These are phyloP conservation scores for Sebastes nivosus DNA, from an alignment of 2,797 vertebrate genomes.

Conservation along the genomic window DNA sequence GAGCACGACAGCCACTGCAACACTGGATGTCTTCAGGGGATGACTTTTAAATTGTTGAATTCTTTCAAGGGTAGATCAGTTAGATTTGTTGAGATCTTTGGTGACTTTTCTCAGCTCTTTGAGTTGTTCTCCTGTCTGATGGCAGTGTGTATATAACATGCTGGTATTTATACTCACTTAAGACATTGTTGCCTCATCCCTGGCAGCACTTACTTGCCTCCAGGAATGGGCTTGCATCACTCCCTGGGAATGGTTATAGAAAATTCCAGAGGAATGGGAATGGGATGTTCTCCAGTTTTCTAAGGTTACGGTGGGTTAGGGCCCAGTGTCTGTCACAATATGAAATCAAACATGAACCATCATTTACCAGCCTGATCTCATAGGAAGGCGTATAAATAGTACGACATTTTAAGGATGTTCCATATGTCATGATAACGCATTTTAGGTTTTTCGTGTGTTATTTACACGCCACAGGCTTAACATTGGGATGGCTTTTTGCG, in stretches of 20 bases:
- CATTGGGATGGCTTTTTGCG: too few species aligned
- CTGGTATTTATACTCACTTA: background rate
- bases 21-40: constrained; percentile 46
- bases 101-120: background rate
- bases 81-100: background rate
- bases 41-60: background rate
- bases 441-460: too few species aligned
- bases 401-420: too few species aligned
- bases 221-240: background rate
- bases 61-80: background rate
- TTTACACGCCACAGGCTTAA: too few species aligned
- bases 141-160: background rate
- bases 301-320: too few species aligned
- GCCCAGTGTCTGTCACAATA: too few species aligned
- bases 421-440: too few species aligned
- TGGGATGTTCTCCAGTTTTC: background rate
- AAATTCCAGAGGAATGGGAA: background rate
- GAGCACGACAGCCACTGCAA: constrained; percentile 41
- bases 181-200: background rate
- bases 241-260: background rate
- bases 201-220: background rate
- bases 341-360: too few species aligned
- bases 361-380: too few species aligned
- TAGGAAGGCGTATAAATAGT: too few species aligned
- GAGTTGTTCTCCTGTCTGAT: background rate